Evolutionary conservation across 2,888 invertebrate species (phyloP).

Genomic region (Camptogramma bilineatum): DNA sequence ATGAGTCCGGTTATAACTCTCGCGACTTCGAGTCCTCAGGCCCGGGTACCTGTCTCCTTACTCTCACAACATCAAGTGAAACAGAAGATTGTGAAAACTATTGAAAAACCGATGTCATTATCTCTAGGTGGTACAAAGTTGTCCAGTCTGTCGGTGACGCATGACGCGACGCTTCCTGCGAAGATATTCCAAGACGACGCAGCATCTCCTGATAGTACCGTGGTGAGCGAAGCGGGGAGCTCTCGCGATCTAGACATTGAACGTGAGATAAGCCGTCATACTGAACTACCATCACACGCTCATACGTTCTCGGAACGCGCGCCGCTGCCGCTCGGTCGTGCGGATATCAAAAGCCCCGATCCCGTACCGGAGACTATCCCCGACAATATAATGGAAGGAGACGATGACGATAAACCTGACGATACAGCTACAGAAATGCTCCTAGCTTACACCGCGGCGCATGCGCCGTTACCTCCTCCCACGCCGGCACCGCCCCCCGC

Average conservation of each 20-base stretch:
- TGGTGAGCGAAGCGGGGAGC: slow-evolving; percentile 56
- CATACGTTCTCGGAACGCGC: slow-evolving; percentile 74
- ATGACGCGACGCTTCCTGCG: slow-evolving; percentile 86
- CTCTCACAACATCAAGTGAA: slow-evolving; percentile 80
- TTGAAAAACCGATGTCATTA: slow-evolving; percentile 80
- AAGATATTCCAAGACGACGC: slow-evolving; percentile 89
- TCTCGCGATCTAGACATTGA: slow-evolving; percentile 76
- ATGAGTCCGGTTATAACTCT: slow-evolving; percentile 74
- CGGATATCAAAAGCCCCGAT: slow-evolving; percentile 81
- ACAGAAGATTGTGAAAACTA: slow-evolving; percentile 81
- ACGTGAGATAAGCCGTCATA: slow-evolving; percentile 80
- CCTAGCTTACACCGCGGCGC: slow-evolving; percentile 61
- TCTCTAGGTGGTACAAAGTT: slow-evolving; percentile 82
- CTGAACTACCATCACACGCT: slow-evolving; percentile 66
- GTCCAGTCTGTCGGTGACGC: slow-evolving; percentile 84
- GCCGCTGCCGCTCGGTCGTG: slow-evolving; percentile 74
- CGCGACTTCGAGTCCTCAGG: slow-evolving; percentile 66
- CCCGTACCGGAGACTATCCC: slow-evolving; percentile 83
- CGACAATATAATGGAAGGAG: slow-evolving; percentile 80
- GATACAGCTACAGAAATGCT: slow-evolving; percentile 64
- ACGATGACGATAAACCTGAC: slow-evolving; percentile 79
- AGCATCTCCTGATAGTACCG: slow-evolving; percentile 85
- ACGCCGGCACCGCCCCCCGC: slow-evolving; percentile 44
- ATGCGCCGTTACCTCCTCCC: slow-evolving; percentile 50
- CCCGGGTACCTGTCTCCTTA: slow-evolving; percentile 76